These are phyloP conservation scores for Crotalus tigris DNA, from an alignment of 2,113 vertebrate genomes.

Conservation along the genomic window DNA sequence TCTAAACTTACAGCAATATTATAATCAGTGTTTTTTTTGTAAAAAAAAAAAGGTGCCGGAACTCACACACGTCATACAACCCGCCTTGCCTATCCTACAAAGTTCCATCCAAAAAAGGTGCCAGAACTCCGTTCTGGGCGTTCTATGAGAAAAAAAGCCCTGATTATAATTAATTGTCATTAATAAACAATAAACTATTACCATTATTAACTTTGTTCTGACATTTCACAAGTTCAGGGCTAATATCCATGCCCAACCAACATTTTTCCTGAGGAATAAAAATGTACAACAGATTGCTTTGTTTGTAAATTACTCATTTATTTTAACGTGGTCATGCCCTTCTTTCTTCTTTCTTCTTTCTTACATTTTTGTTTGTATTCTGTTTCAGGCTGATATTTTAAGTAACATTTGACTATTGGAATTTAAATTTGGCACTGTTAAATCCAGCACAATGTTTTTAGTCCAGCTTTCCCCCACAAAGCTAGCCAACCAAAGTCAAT, in stretches of 20 bases:
- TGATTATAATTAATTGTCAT: background rate
- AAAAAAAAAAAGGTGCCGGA: too few relatives aligned
- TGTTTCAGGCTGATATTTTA: background rate
- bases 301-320: background rate
- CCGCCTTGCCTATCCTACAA: too few relatives aligned
- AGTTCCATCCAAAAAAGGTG: too few relatives aligned
- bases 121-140: too few relatives aligned
- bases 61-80: too few relatives aligned
- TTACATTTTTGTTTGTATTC: background rate
- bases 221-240: slow-evolving; percentile 59
- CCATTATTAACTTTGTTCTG: slow-evolving; percentile 54
- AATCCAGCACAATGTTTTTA: background rate
- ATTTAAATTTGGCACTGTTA: background rate
- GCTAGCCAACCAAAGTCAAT: background rate
- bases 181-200: too few relatives aligned
- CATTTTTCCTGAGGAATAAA: slow-evolving; percentile 9
- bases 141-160: too few relatives aligned
- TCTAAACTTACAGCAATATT: slow-evolving; percentile 55
- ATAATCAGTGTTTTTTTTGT: too few relatives aligned
- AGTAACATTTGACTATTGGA: background rate
- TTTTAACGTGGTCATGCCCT: slow-evolving; percentile 48
- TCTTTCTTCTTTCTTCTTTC: background rate
- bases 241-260: slow-evolving; percentile 60
- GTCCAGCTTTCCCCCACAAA: background rate
- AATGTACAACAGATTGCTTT: slow-evolving; percentile 46